These are phyloP conservation scores for Stegodyphus dumicola DNA, from an alignment of 1,140 invertebrate species.

Conservation along the genomic window DNA sequence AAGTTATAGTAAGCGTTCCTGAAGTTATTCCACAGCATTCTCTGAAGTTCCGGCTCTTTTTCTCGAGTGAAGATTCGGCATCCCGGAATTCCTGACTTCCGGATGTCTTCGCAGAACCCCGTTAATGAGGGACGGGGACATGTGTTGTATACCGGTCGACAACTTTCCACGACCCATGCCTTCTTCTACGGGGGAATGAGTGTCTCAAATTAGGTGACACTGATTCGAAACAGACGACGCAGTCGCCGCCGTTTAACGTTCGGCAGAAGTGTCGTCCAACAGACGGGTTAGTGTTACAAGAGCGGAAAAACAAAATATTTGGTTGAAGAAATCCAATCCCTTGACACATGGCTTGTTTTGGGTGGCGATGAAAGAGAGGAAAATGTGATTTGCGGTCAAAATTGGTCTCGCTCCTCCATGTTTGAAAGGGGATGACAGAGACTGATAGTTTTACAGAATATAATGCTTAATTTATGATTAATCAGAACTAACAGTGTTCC, in stretches of 20 bases:
- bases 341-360: not conserved
- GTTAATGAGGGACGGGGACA: not conserved
- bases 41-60: too few species aligned
- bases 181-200: not conserved
- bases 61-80: too few species aligned
- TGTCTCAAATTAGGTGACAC: conserved; percentile 36
- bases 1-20: too few species aligned
- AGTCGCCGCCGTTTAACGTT: not conserved
- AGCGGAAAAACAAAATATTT: conserved; percentile 31
- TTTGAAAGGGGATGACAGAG: too few species aligned
- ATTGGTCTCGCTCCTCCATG: too few species aligned
- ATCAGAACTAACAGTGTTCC: too few species aligned
- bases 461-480: too few species aligned
- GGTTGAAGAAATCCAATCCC: not conserved
- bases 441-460: too few species aligned
- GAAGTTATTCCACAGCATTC: too few species aligned
- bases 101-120: too few species aligned
- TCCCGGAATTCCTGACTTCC: too few species aligned
- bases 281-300: conserved; percentile 26
- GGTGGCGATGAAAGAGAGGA: conserved; percentile 1
- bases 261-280: conserved; percentile 3
- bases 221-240: conserved; percentile 31
- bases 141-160: conserved; percentile 26
- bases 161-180: not conserved
- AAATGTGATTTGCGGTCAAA: too few species aligned